Base-by-base conservation (phyloP, 2,113 vertebrate species). In the Rhinoderma darwinii region DNA sequence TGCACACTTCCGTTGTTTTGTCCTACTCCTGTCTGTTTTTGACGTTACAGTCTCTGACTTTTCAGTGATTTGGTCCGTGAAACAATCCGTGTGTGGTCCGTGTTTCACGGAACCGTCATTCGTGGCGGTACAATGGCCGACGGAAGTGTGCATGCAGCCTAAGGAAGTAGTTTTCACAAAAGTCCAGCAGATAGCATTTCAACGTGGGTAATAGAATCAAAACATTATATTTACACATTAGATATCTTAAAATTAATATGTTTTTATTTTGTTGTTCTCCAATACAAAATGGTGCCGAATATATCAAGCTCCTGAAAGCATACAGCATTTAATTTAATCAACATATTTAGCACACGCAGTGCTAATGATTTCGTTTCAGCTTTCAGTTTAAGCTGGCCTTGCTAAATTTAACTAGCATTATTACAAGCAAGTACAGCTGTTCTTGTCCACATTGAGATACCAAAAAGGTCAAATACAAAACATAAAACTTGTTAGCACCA, bases 371-470 rank as follows among this genome's bases (percentile, higher is more conserved):
- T 2, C 11, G 43, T 51, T 30, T 78, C 75, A 78, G 12, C 75
- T 78, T 78, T 78, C 75, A 37, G 76, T 35, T 79, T 56, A 79
- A 32, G 76, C 76, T 50, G 10, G 22, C 30, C 47, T 35, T 79
- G 32, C 76, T 79, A 79, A 79, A 79, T 35, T 56, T 54, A 79
- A 32, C 47, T 22, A 78, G 47, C 47, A 25, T 25, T 51, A 20
- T 30, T 11, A 76, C 11, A 76, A 11, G 41, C n/a, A 77, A 32
- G 47, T 18, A 77, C 76, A 54, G 76, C 41, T 79, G 76, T 78
- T 50, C 27, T 78, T 35, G 44, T 56, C 39, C 9, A 76, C 43
- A 43, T 18, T 44, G 39, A 1, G 0, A 27, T 6, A 76, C n/a
- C 41, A 74, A 43, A 74, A 74, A 76, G 73, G 43, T 47, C 73